phyloP scores from a whole-genome alignment of 2,113 vertebrate species.

The Clarias magur region DNA sequence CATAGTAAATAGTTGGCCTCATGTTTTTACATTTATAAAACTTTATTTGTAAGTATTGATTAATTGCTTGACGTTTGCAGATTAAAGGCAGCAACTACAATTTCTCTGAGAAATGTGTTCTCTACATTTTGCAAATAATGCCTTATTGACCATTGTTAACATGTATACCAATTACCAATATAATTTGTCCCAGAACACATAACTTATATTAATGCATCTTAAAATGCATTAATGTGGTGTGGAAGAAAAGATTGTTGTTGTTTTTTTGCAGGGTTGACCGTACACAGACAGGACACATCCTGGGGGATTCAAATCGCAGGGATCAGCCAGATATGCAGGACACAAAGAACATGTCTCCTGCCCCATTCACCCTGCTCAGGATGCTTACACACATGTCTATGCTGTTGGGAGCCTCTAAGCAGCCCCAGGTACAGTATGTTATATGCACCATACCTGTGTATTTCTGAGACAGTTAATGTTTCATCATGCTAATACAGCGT shows the following conservation, averaged over 20 bases:
- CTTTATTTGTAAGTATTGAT: background rate
- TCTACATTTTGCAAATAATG: background rate
- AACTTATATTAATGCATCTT: background rate
- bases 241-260: background rate
- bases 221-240: background rate
- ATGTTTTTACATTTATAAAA: background rate
- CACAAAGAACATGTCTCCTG: constrained; percentile 76
- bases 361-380: constrained; percentile 76
- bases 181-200: background rate
- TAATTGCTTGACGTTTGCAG: background rate
- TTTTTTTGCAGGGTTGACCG: constrained; percentile 73
- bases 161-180: background rate
- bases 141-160: background rate
- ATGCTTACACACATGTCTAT: constrained; percentile 85
- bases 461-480: background rate
- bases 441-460: background rate
- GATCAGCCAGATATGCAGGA: constrained; percentile 65
- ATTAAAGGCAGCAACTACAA: background rate
- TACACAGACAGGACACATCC: constrained; percentile 84
- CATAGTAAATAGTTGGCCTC: background rate
- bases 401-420: constrained; percentile 75
- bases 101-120: background rate
- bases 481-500: background rate
- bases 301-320: constrained; percentile 69
- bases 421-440: constrained; percentile 76